Conservation (phyloP, 2,113 vertebrate genomes). For the Dasyurus viverrinus region DNA sequence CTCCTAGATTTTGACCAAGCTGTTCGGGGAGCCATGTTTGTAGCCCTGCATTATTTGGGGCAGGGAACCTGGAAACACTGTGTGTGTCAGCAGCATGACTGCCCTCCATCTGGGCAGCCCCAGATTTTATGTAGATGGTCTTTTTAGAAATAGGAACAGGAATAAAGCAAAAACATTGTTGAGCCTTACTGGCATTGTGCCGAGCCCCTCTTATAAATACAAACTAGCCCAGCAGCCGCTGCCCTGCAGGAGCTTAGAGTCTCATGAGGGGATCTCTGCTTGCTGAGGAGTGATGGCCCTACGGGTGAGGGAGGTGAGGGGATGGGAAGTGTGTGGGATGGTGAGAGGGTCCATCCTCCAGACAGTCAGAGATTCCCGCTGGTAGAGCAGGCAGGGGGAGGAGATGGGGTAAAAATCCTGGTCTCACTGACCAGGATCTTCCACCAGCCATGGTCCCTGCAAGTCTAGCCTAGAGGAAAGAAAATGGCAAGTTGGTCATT, state of each 20-base stretch:
- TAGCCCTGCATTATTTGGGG: background rate
- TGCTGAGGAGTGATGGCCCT: too few relatives aligned
- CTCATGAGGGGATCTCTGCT: background rate
- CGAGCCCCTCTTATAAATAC: background rate
- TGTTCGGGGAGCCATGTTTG: conserved; percentile 5
- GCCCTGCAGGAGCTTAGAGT: background rate
- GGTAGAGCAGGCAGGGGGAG: background rate
- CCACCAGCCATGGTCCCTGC: background rate
- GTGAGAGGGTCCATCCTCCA: background rate
- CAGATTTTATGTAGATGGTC: background rate
- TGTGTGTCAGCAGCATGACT: background rate
- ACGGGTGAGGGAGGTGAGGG: too few relatives aligned
- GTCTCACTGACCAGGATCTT: background rate
- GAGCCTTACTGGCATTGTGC: background rate
- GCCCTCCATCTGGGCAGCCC: background rate
- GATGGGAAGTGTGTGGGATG: background rate
- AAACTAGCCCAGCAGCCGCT: background rate
- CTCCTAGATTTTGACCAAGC: conserved; percentile 13
- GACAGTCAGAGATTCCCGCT: too few relatives aligned
- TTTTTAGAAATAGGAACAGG: background rate
- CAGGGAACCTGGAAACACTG: background rate
- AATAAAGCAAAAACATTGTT: background rate
- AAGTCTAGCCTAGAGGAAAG: background rate
- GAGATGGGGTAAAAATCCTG: background rate
- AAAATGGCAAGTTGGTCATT: background rate